Evolutionary conservation across 2,888 invertebrate species (phyloP), one percentile per base, ranked within the genome.

Genomic region (Acleris literana): DNA sequence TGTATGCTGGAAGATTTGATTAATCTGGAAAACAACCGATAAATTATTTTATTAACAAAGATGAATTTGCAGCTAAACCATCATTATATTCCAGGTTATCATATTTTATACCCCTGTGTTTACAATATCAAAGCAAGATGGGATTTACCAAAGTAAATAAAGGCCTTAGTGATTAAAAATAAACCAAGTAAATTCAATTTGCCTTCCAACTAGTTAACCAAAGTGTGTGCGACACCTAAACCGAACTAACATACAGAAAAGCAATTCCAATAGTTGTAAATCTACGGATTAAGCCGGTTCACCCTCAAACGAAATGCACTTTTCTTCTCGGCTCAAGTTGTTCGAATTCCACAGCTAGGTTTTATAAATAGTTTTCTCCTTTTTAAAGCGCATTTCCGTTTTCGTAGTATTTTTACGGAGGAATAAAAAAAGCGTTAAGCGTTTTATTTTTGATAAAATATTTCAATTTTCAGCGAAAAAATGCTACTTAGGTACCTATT

Each of bases 251-350:
- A 33, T 54, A 48, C 48, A 39, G 55, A 46, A 61, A 62, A 54
- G 39, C 55, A 63, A 63, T 55, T 39, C 62, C 49, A 18, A 63
- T 63, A 63, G 55, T 55, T 48, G 55, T 63, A 63, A 63, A 63
- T 63, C 62, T 49, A 5, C 17, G 55, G 55, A 48, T 63, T 49
- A 62, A 54, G 55, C 48, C 33, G 16, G 61, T 46, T 62, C 20
- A 62, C 54, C 46, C 60, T 44, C 62, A 49, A 63, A 49, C 62
- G 55, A 55, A 63, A 63, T 63, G 62, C 55, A 55, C 39, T 63
- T 62, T 53, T 48, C 54, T 33, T 54, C 62, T 13, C 11, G 17
- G 62, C 62, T 25, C 55, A 63, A 55, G 48, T 63, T 63, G 39
- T 63, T 63, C 13, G 33, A 44, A 33, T 62, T 62, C 29, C 7